Evolutionary conservation across 2,113 vertebrate species (phyloP).

Genomic region (Hemiprocne comata): DNA sequence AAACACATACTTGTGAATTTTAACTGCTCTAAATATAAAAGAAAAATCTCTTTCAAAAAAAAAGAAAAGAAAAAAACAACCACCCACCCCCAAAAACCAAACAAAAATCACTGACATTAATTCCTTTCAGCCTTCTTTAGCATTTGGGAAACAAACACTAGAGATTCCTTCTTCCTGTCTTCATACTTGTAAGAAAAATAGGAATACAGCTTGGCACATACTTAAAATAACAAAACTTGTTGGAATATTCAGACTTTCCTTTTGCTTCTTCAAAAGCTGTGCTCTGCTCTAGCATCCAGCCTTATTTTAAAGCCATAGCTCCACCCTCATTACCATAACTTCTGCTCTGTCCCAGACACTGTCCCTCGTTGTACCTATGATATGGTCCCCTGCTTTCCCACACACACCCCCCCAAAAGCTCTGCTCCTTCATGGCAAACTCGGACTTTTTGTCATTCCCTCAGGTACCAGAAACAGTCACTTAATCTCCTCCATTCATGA

Average conservation of each 20-base stretch:
- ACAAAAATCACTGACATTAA: neutral
- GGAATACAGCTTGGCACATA: neutral
- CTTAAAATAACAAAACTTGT: slow-evolving; percentile 17
- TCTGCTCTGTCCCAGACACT: neutral
- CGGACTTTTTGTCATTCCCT: neutral
- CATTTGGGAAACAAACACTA: slow-evolving; percentile 25
- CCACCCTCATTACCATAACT: neutral
- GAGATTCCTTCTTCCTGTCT: neutral
- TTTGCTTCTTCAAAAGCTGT: neutral
- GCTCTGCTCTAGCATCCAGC: neutral
- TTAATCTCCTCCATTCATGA: neutral
- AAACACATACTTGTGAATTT: neutral
- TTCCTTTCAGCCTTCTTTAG: neutral
- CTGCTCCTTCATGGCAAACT: neutral
- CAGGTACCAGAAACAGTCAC: neutral
- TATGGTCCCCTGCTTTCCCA: neutral
- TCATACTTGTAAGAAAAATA: slow-evolving; percentile 9
- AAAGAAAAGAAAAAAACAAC: too few species aligned
- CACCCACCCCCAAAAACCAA: neutral
- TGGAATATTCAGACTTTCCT: slow-evolving; percentile 27
- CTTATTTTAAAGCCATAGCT: neutral
- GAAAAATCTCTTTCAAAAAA: neutral
- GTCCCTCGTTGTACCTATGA: neutral
- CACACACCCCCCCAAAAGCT: neutral
- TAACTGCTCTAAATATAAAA: neutral